phyloP scores from a whole-genome alignment of 2,888 invertebrate species.

The Girardia tigrina region DNA sequence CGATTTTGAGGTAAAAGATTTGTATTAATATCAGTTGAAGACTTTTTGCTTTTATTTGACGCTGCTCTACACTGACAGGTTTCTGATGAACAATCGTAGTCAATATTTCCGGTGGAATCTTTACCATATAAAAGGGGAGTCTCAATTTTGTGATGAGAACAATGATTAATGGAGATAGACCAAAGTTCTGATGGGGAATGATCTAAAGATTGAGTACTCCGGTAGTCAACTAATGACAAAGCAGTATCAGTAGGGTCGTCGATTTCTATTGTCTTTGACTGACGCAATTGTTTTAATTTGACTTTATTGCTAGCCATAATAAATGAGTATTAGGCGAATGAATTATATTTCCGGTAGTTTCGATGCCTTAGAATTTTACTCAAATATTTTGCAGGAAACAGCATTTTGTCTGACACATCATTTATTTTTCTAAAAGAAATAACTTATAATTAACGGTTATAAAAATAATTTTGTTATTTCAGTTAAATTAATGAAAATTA shows the following conservation, averaged over 20 bases:
- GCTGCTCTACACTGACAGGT: neutral
- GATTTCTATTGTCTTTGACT: neutral
- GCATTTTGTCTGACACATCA: no score
- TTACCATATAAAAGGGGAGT: neutral
- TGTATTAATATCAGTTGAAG: neutral
- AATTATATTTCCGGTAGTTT: no score
- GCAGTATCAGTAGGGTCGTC: neutral
- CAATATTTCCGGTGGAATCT: neutral
- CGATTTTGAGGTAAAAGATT: neutral
- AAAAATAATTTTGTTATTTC: no score
- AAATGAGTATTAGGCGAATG: no score
- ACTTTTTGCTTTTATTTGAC: neutral
- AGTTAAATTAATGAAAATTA: no score
- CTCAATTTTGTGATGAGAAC: neutral
- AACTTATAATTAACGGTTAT: no score
- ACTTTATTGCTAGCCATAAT: neutral
- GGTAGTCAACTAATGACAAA: neutral
- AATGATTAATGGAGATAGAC: neutral
- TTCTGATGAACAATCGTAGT: neutral
- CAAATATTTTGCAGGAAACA: no score
- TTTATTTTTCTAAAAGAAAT: no score
- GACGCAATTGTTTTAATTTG: slow-evolving; percentile 10
- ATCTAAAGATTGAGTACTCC: slow-evolving; percentile 20
- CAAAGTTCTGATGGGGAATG: slow-evolving; percentile 6
- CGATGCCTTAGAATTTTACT: no score